Evolutionary conservation across 2,797 vertebrate genomes (phyloP), one percentile per base, ranked within the genome.

Genomic region (Crypturellus tataupa): DNA sequence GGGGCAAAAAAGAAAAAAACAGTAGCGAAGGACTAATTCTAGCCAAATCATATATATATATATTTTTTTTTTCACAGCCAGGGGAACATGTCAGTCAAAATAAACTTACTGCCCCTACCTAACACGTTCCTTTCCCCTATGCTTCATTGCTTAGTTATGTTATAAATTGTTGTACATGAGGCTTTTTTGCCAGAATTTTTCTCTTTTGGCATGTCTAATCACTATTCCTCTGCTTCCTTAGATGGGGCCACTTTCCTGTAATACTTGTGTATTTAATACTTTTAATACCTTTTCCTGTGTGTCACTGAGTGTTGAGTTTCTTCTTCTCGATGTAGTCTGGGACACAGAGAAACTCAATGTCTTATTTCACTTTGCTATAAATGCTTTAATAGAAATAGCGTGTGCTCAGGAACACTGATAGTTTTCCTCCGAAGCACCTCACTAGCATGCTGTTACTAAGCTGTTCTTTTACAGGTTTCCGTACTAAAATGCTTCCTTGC

Each of bases 101-200:
- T 64, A 93, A 93, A 82, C 46, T 62, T 85, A 65, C 51, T 68
- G 40, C 62, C n/a, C 8, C 15, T 81, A 47, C 88, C 92, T 85
- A 87, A 71, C 71, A 37, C 63, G 81, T 76, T 58, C 23, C 19
- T 80, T 75, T 14, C 11, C 12, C 12, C 25, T 40, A 4, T 51
- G 13, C 58, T 94, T 83, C 71, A 78, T 42, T 89, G 62, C 37
- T 81, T 70, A 5, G 19, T 77, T 4, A 1, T 64, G 39, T 78
- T 80, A 39, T 87, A 79, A 86, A 87, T 71, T 75, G 8, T 77
- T 62, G 17, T 31, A 35, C 37, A 83, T 64, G 47, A 70, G 16
- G 37, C 5, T 72, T 70, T 70, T 12, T 12, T 53, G 35, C 51
- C 27, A 37, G 58, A 80, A 15, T n/a, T 87, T 46, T 63, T 7